Percentiles rank a stretch among this genome's conserved stretches.
Evolutionary conservation across 2,888 invertebrate species (phyloP).

Genomic region (Sipha maydis): DNA sequence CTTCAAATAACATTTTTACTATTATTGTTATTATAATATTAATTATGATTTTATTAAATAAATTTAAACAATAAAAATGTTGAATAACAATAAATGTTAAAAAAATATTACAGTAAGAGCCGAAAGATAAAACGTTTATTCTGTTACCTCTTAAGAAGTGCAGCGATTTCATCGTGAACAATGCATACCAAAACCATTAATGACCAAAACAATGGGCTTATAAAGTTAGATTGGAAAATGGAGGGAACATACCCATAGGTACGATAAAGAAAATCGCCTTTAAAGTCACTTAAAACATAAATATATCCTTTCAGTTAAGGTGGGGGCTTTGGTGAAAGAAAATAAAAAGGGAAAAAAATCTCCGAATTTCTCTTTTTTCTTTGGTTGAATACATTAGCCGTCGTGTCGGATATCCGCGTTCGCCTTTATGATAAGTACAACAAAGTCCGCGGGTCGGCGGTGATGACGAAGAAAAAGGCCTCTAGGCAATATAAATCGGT

Average conservation of each 20-base stretch:
- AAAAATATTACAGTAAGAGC: background rate
- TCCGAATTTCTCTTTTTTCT: constrained; percentile 42
- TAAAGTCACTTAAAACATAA: constrained; percentile 52
- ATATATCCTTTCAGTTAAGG: constrained; percentile 39
- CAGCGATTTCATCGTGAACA: constrained; percentile 1
- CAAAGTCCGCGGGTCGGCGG: constrained; percentile 28
- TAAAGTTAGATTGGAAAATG: background rate
- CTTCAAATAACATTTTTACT: too few species aligned
- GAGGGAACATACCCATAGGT: background rate
- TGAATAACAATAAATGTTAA: background rate
- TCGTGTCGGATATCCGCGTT: constrained; percentile 52
- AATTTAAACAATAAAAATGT: background rate
- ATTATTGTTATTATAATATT: too few species aligned
- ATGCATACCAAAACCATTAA: constrained; percentile 23
- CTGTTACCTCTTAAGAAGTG: constrained; percentile 6
- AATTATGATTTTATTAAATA: background rate
- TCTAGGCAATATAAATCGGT: constrained; percentile 46
- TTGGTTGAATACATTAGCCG: constrained; percentile 50
- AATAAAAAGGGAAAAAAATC: constrained; percentile 25
- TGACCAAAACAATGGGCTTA: constrained; percentile 13
- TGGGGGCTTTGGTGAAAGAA: constrained; percentile 9
- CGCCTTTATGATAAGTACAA: constrained; percentile 49
- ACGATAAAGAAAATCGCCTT: constrained; percentile 28
- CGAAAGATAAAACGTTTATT: constrained; percentile 12
- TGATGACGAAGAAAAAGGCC: constrained; percentile 43